Percentiles rank a stretch among this genome's conserved stretches.
phyloP scores from a whole-genome alignment of 2,113 vertebrate species.

The Turdus rufiventris region DNA sequence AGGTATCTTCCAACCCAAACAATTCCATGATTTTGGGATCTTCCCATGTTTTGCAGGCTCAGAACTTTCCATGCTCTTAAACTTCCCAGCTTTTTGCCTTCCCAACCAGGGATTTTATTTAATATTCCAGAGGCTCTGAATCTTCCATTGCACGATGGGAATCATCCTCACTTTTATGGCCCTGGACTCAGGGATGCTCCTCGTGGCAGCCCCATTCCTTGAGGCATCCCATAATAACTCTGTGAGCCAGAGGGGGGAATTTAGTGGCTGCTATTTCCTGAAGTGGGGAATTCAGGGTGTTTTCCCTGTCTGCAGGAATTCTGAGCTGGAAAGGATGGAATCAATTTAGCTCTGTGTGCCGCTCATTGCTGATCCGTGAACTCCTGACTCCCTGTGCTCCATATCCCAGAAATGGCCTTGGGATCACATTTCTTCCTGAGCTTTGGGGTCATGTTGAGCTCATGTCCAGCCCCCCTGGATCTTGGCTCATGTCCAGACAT shows the following conservation, averaged over 20 bases:
- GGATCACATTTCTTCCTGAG: background rate
- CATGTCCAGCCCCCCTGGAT: background rate
- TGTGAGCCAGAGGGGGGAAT: background rate
- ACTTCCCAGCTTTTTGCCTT: background rate
- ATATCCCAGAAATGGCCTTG: accelerated
- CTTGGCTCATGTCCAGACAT: background rate
- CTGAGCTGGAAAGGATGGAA: background rate
- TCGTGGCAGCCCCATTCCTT: background rate
- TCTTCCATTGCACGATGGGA: background rate
- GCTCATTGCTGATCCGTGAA: background rate
- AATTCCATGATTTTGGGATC: background rate
- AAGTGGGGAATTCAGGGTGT: accelerated
- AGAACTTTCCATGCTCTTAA: background rate
- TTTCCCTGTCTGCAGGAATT: background rate
- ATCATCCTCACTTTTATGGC: background rate
- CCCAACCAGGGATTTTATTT: background rate
- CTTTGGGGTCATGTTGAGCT: background rate
- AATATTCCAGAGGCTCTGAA: background rate
- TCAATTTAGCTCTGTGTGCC: background rate
- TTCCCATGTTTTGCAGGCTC: accelerated
- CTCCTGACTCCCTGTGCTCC: background rate
- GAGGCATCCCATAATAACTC: background rate
- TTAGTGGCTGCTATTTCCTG: background rate
- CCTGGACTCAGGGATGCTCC: accelerated
- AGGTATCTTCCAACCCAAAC: background rate